Evolutionary conservation across 2,888 invertebrate species (phyloP), one percentile per base, ranked within the genome.

Genomic region (Pelosia muscerda): DNA sequence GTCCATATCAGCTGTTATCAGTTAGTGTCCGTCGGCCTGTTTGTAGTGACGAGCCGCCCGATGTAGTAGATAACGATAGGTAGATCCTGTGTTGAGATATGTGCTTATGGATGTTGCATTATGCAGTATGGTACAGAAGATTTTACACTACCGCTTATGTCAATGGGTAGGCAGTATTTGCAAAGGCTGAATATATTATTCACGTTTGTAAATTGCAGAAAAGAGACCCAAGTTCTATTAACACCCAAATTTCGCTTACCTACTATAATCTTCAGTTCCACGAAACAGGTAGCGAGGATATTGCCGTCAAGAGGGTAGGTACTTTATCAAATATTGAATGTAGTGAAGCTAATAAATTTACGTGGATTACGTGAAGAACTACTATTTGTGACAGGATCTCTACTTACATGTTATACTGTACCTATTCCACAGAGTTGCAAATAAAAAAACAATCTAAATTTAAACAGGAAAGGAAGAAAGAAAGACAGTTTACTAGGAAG

Each of bases 11-110:
- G 23, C 22, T 13, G 55, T 61, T 61, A 66, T 61, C 60, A 61
- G 66, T 66, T 38, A 66, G 54, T 25, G 60, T 22, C 26, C 34
- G 59, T 38, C 55, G 60, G 60, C 42, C 5, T 26, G 59, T 60
- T 65, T 60, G 54, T 60, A 11, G 42, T 4, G n/a, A 65, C 34
- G 31, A 6, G n/a, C 54, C 25, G 34, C 5, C 38, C 59, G 59
- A 65, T 65, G 23, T 65, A 34, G 25, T 8, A 60, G 65, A 65
- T 65, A 65, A 60, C 59, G 34, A 60, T 60, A 59, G 53, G 54
- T 54, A 25, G 59, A 54, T 49, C 19, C n/a, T 19, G 28, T 26
- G 42, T 49, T 59, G 59, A 53, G 58, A 60, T 59, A 34, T 53
- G 53, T 59, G n/a, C n/a, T 59, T 13, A 23, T 28, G 6, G n/a